phyloP scores from a whole-genome alignment of 2,113 vertebrate species.

The Condylura cristata region DNA sequence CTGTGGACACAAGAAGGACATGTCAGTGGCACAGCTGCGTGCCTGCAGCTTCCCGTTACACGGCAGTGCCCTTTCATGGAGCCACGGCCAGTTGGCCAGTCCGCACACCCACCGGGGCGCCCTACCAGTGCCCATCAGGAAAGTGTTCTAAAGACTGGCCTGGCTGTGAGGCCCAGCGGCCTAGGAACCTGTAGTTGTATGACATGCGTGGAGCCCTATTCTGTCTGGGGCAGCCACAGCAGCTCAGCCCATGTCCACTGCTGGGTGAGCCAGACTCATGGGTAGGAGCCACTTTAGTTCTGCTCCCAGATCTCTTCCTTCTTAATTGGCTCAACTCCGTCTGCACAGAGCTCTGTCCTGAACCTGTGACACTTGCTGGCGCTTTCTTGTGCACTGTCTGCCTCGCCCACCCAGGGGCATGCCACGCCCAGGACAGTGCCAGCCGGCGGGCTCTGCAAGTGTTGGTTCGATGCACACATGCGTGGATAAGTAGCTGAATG shows the following conservation, averaged over 20 bases:
- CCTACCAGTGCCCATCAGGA: no score
- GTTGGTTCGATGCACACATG: no score
- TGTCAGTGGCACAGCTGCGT: rapidly evolving
- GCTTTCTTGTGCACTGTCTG: rapidly evolving
- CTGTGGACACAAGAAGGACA: background rate
- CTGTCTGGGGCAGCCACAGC: no score
- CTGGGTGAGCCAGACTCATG: background rate
- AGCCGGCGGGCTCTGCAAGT: background rate
- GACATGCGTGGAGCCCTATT: background rate
- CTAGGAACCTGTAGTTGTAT: no score
- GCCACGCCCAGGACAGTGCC: background rate
- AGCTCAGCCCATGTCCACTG: background rate
- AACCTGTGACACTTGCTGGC: background rate
- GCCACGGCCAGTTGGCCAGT: no score
- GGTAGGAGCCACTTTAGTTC: background rate
- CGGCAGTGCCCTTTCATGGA: background rate
- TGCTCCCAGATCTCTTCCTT: background rate
- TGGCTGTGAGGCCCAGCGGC: no score
- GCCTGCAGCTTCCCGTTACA: background rate
- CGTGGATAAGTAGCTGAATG: background rate
- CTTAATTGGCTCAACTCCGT: background rate
- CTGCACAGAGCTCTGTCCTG: background rate
- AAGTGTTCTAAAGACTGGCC: no score
- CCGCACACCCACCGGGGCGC: no score
- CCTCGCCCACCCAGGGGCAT: rapidly evolving